Evolutionary conservation across 1,140 invertebrate genomes (phyloP).

Genomic region (Lerema accius): DNA sequence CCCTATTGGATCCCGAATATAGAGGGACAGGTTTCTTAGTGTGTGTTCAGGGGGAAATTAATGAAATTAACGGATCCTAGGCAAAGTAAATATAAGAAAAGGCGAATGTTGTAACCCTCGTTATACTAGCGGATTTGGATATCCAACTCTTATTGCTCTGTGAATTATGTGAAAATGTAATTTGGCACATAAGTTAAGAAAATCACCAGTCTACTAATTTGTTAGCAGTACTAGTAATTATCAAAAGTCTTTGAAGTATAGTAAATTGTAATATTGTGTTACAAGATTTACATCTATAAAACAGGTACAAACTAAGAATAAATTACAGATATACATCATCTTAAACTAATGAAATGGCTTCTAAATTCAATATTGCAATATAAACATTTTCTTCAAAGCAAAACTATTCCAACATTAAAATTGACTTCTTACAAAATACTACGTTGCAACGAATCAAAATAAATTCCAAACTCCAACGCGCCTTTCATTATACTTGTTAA

Average conservation of each 20-base stretch:
- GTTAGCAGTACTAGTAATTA: too few species aligned
- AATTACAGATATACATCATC: too few species aligned
- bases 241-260: too few species aligned
- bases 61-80: conserved; percentile 71
- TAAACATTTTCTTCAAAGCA: background rate
- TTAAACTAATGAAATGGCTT: too few species aligned
- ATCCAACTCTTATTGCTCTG: conserved; percentile 33
- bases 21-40: conserved; percentile 66
- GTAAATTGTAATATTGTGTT: too few species aligned
- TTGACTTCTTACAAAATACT: background rate
- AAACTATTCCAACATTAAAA: conserved; percentile 5
- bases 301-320: too few species aligned
- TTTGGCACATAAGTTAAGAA: too few species aligned
- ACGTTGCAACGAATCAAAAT: conserved; percentile 43
- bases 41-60: conserved; percentile 75
- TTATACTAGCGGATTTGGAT: conserved; percentile 18
- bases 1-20: conserved; percentile 62
- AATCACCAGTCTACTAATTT: too few species aligned
- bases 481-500: conserved; percentile 59
- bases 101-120: conserved; percentile 27
- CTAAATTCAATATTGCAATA: too few species aligned
- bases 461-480: conserved; percentile 55
- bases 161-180: background rate
- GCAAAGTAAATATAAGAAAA: conserved; percentile 48
- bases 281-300: too few species aligned